These are phyloP conservation scores for Conistra vaccinii DNA, from an alignment of 2,888 invertebrate genomes.

Conservation along the genomic window DNA sequence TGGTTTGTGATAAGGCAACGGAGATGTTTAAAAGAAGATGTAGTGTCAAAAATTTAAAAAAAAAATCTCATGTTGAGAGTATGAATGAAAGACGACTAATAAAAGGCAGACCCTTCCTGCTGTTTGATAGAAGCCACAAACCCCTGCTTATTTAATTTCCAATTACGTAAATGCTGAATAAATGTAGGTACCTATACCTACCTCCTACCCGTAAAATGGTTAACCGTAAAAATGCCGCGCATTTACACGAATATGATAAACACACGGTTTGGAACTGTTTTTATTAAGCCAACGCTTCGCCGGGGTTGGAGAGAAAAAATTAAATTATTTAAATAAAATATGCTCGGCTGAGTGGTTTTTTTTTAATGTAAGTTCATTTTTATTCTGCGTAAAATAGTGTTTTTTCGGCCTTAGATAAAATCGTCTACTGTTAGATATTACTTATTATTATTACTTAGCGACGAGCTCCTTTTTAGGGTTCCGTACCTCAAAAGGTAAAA, in stretches of 20 bases:
- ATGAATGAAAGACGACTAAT: neutral
- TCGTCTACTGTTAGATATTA: too few species aligned
- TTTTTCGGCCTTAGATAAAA: too few species aligned
- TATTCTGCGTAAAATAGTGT: too few species aligned
- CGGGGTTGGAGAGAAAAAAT: neutral
- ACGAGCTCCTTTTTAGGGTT: too few species aligned
- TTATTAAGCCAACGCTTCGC: slow-evolving; percentile 4
- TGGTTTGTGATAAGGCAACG: neutral
- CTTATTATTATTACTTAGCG: too few species aligned
- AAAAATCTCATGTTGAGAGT: neutral
- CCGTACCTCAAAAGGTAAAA: too few species aligned
- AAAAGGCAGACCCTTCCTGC: too few species aligned
- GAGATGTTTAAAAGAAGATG: neutral
- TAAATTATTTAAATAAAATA: slow-evolving; percentile 50
- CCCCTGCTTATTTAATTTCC: neutral
- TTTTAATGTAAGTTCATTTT: too few species aligned
- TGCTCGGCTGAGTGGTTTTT: slow-evolving; percentile 24
- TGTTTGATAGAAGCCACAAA: neutral
- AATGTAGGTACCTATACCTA: neutral
- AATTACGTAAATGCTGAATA: neutral
- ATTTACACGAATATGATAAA: slow-evolving; percentile 42
- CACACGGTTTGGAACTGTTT: slow-evolving; percentile 25
- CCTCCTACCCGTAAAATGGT: neutral
- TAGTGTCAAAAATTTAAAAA: too few species aligned
- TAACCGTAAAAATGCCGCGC: slow-evolving; percentile 30